Base-by-base conservation (phyloP, 1,140 invertebrate species). In the Rhagoletis pomonella region DNA sequence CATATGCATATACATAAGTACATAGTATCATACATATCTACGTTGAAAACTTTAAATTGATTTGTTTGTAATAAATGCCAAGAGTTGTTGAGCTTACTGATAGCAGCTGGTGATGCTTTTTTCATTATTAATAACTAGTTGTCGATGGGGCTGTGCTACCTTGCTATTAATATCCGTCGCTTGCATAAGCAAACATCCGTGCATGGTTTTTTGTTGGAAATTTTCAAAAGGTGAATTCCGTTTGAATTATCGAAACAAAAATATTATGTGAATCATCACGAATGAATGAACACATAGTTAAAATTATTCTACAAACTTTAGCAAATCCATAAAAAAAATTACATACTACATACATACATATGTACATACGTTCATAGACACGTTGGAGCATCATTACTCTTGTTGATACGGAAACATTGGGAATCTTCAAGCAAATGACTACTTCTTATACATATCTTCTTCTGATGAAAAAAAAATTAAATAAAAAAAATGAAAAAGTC, bases 221-320 rank as follows among this genome's bases (percentile, higher is more conserved):
- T 55, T 7, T 55, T 5, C 10, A 55, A 5, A 55, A 55, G 50
- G 29, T 29, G 29, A 29, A 55, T 55, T 55, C 50, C 50, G 50
- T 55, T 55, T 55, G 50, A 55, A 55, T 55, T 55, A 55, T 55
- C 50, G 50, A 55, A 55, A 55, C 50, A 3, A 55, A 55, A 44
- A 44, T 29, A 29, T 42, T 4, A 73, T 47, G 14, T 73, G 67
- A 73, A 73, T 73, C 42, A 73, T 73, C 67, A 44, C 42, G 67
- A 47, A 73, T 47, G 67, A 73, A 44, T 73, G 67, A 47, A 17
- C 67, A 42, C 42, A 17, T 4, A 73, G 42, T 73, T 73, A 47
- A 69, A 47, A 73, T 44, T 73, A 73, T 47, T 73, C 39, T 14
- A 44, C 10, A 73, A 44, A 55, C 5, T 55, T 7, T 3, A 29